phyloP scores from a whole-genome alignment of 2,888 invertebrate species.

The Dione juno region DNA sequence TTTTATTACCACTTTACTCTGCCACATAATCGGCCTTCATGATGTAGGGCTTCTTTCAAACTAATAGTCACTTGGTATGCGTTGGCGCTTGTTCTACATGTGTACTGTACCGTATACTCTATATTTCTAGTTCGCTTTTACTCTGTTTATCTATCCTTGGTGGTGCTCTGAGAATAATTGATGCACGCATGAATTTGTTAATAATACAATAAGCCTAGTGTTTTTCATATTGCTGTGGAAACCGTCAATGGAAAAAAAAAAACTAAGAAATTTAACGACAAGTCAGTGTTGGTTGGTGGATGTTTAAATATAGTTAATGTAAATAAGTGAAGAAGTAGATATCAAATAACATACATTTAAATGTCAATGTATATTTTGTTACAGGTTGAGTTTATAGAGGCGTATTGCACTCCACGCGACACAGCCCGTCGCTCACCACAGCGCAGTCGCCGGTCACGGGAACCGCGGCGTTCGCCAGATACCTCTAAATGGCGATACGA shows the following conservation, averaged over 20 bases:
- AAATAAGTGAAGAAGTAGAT: not conserved
- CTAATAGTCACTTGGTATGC: conserved; percentile 70
- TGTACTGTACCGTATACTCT: conserved; percentile 44
- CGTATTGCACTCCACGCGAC: conserved; percentile 89
- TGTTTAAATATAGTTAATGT: no score
- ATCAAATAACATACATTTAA: not conserved
- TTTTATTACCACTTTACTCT: conserved; percentile 83
- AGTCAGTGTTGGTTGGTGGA: no score
- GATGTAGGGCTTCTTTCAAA: conserved; percentile 77
- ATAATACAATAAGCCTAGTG: no score
- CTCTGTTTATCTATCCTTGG: conserved; percentile 4
- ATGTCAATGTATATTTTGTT: conserved; percentile 59
- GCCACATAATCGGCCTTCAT: conserved; percentile 82
- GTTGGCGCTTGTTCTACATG: conserved; percentile 43
- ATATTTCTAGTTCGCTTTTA: conserved; percentile 27
- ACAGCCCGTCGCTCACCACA: conserved; percentile 81
- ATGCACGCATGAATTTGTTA: no score
- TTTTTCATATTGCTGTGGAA: no score
- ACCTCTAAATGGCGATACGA: conserved; percentile 78
- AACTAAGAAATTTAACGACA: no score
- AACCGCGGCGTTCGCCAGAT: conserved; percentile 74
- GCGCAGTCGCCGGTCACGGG: conserved; percentile 74
- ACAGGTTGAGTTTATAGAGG: conserved; percentile 88
- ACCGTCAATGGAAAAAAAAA: no score
- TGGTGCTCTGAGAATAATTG: not conserved